Evolutionary conservation across 2,888 invertebrate species (phyloP).

Genomic region (Drosophila nr. perissopoda): DNA sequence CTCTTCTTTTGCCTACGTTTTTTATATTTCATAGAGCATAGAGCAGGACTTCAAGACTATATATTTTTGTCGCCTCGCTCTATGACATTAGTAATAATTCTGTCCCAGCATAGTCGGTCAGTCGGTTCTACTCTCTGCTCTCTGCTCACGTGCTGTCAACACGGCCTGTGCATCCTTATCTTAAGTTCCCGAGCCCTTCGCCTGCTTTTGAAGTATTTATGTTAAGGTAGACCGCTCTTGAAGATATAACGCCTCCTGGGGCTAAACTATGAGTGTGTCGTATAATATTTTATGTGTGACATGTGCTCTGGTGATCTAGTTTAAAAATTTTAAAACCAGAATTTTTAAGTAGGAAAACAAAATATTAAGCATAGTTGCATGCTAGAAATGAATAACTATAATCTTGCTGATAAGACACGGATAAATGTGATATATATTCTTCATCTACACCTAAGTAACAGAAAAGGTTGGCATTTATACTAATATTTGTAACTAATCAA

Average conservation of each 20-base stretch:
- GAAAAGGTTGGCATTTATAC: too few species aligned
- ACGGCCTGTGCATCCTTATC: slow-evolving; percentile 61
- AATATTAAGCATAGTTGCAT: neutral
- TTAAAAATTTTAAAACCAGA: neutral
- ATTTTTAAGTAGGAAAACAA: neutral
- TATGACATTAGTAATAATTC: slow-evolving; percentile 74
- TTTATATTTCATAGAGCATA: slow-evolving; percentile 22
- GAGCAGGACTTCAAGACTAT: slow-evolving; percentile 43
- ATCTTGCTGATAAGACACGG: neutral
- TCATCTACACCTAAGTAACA: too few species aligned
- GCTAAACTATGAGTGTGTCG: neutral
- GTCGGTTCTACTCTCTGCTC: slow-evolving; percentile 9
- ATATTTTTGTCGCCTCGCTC: slow-evolving; percentile 72
- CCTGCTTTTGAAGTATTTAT: slow-evolving; percentile 64
- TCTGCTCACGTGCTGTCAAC: slow-evolving; percentile 48
- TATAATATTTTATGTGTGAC: slow-evolving; percentile 27
- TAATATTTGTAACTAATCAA: too few species aligned
- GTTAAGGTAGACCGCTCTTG: slow-evolving; percentile 46
- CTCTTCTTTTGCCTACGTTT: slow-evolving; percentile 25
- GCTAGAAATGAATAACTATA: neutral
- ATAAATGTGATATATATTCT: neutral
- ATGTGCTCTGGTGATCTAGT: neutral
- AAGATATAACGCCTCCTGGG: slow-evolving; percentile 25
- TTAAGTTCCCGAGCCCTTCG: slow-evolving; percentile 31
- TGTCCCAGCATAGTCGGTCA: slow-evolving; percentile 47